Evolutionary conservation across 1,140 invertebrate genomes (phyloP).

Genomic region (Megalopta genalis): DNA sequence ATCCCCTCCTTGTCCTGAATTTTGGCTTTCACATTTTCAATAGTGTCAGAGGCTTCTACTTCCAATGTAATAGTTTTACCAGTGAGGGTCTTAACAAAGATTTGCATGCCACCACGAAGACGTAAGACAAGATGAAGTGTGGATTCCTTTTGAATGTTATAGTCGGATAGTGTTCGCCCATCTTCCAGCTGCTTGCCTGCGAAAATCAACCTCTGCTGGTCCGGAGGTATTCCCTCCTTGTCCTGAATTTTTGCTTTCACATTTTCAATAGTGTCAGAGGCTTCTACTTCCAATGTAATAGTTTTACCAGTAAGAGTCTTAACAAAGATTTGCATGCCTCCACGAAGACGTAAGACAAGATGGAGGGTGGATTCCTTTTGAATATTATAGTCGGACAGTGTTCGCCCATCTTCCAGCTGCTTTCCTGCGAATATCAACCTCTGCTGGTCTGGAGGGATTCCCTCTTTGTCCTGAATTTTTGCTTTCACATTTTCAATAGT

Average conservation of each 20-base stretch:
- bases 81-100: slow-evolving; percentile 84
- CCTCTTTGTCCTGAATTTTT: slow-evolving; percentile 87
- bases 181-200: slow-evolving; percentile 86
- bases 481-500: slow-evolving; percentile 87
- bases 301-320: slow-evolving; percentile 87
- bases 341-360: too few relatives aligned
- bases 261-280: slow-evolving; percentile 86
- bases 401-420: slow-evolving; percentile 87
- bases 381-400: slow-evolving; percentile 87
- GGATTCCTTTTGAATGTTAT: slow-evolving; percentile 89
- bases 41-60: slow-evolving; percentile 87
- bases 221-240: slow-evolving; percentile 38
- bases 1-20: slow-evolving; percentile 87
- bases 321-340: slow-evolving; percentile 70
- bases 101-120: slow-evolving; percentile 87
- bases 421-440: slow-evolving; percentile 85
- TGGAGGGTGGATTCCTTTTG: slow-evolving; percentile 83
- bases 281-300: slow-evolving; percentile 75
- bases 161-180: slow-evolving; percentile 82
- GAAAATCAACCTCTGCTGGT: slow-evolving; percentile 79
- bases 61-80: slow-evolving; percentile 88
- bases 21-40: slow-evolving; percentile 89
- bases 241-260: slow-evolving; percentile 51
- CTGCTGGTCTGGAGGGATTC: slow-evolving; percentile 84
- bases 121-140: slow-evolving; percentile 83